phyloP scores from a whole-genome alignment of 2,888 invertebrate species.

The Nomada fucata region DNA sequence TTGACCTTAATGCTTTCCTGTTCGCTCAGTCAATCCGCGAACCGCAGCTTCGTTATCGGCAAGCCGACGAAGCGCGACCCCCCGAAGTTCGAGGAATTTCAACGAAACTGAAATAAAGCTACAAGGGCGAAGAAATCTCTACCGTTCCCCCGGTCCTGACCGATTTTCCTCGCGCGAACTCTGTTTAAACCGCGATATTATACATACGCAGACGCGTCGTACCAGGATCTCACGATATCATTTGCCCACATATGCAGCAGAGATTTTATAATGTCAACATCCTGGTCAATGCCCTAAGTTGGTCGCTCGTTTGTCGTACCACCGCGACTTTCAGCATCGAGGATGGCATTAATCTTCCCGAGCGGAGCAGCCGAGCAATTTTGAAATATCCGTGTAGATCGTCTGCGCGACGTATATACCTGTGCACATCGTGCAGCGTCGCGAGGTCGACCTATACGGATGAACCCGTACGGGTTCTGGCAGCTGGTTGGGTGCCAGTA shows the following conservation, averaged over 20 bases:
- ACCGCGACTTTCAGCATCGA: neutral
- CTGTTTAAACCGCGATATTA: neutral
- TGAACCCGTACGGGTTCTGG: constrained; percentile 80
- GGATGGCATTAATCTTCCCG: constrained; percentile 37
- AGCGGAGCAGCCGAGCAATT: constrained; percentile 23
- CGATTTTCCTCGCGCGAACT: neutral
- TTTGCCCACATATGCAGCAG: neutral
- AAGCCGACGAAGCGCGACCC: too few relatives aligned
- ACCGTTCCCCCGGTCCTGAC: neutral
- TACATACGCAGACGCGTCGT: neutral
- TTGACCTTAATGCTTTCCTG: too few relatives aligned
- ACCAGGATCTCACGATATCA: neutral
- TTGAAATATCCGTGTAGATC: constrained; percentile 24
- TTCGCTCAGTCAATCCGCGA: too few relatives aligned
- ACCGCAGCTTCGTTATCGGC: too few relatives aligned
- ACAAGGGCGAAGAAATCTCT: neutral
- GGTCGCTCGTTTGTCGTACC: constrained; percentile 2
- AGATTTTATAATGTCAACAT: constrained; percentile 20
- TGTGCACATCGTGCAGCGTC: constrained; percentile 30
- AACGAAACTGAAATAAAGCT: neutral
- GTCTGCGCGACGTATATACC: constrained; percentile 15
- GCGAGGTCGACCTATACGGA: constrained; percentile 59
- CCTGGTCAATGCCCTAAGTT: constrained; percentile 1
- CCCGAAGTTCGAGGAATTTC: too few relatives aligned
- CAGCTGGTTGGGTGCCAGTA: constrained; percentile 78